These are phyloP conservation scores for Pimephales promelas DNA, from an alignment of 2,113 vertebrate genomes.

Conservation along the genomic window DNA sequence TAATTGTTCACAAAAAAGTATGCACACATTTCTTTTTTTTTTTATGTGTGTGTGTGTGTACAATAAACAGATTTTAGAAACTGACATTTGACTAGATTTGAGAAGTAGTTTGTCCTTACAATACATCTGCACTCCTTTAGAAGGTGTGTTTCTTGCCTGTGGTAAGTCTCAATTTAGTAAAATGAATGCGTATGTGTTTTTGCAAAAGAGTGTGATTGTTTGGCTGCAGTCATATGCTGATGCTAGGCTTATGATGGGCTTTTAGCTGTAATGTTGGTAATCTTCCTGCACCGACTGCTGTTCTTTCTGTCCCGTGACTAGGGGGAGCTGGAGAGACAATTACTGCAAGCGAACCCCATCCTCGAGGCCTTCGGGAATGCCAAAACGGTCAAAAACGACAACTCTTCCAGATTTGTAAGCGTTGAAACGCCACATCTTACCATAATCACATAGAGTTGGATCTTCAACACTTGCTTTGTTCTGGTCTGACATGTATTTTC, in stretches of 20 bases:
- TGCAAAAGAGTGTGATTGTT: slow-evolving; percentile 25
- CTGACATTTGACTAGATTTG: neutral
- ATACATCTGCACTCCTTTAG: neutral
- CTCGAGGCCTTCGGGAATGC: slow-evolving; percentile 91
- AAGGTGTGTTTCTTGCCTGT: neutral
- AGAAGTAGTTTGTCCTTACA: neutral
- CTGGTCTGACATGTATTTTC: slow-evolving; percentile 32
- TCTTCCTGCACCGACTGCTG: slow-evolving; percentile 47
- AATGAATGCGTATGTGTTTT: slow-evolving; percentile 1
- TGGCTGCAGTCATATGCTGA: neutral
- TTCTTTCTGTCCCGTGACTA: slow-evolving; percentile 64
- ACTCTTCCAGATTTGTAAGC: slow-evolving; percentile 91
- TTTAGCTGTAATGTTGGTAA: neutral
- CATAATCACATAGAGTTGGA: neutral
- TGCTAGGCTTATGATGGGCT: slow-evolving; percentile 18
- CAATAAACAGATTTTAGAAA: too few relatives aligned
- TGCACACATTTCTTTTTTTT: too few relatives aligned
- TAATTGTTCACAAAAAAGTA: too few relatives aligned
- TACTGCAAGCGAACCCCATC: slow-evolving; percentile 90
- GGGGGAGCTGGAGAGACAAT: slow-evolving; percentile 90
- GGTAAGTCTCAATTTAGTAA: neutral
- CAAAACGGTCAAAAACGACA: slow-evolving; percentile 91
- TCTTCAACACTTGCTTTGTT: neutral
- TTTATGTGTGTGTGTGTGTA: too few relatives aligned
- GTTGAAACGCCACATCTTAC: neutral